Base-by-base conservation (phyloP, 1,140 invertebrate genomes). In the Meloidogyne exigua region DNA sequence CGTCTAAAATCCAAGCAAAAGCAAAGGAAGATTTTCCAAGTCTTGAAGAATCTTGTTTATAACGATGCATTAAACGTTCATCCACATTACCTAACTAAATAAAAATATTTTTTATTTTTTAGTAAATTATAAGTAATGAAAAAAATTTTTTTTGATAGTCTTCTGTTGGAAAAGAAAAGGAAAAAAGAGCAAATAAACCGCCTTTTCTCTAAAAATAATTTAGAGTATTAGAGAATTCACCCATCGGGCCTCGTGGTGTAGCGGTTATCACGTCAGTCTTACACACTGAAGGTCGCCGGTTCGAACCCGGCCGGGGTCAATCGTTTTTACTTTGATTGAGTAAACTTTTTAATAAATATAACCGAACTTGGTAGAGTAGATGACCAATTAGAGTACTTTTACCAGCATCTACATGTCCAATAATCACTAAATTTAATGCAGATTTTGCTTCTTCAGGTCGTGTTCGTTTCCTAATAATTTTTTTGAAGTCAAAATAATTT, bases 1-100 rank as follows among this genome's bases (percentile, higher is more conserved):
- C 95, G 90, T 99, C 97, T n/a, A 99, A 89, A 12, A 99, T 94
- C 96, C 96, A 99, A 18, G 96, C 96, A 90, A 94, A 99, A 89
- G 94, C 93, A 86, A 99, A 99, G 65, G 95, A 96, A 81, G 96
- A 93, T 89, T 99, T 99, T 0, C 97, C 97, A 80, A 95, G 89
- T 88, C 98, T 98, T 87, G 94, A 94, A 69, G 96, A 96, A 84
- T 99, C 96, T 86, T 95, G 93, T 88, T 98, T 95, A 90, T 96
- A 96, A 88, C 97, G 98, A 88, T 98, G 95, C 91, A 99, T 94
- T 0, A 92, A 90, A 87, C 92, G 93, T 82, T 95, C 92, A 49
- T 92, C 92, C 1, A 99, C 94, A 88, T 93, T 92, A 21, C 95
- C 95, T 23, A 98, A 88, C 83, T 90, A 87, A 74, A 85, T 76